Evolutionary conservation across 2,888 invertebrate genomes (phyloP).

Genomic region (Oegoconia quadripuncta): DNA sequence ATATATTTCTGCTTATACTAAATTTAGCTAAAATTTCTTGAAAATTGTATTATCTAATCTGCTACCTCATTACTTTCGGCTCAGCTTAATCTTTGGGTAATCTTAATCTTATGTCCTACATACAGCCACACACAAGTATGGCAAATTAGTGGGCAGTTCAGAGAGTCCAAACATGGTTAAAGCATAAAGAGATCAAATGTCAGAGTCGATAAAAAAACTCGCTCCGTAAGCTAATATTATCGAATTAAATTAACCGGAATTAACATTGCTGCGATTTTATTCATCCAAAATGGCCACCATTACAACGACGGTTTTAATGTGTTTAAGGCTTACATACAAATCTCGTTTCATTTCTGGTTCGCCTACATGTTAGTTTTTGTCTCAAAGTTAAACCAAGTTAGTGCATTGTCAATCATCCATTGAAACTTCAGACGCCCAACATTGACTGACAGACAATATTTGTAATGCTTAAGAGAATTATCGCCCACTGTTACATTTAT

Average conservation of each 20-base stretch:
- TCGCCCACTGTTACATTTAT: constrained; percentile 36
- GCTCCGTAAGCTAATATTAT: constrained; percentile 6
- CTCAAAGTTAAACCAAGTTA: constrained; percentile 44
- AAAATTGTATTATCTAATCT: too few relatives aligned
- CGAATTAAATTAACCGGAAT: constrained; percentile 7
- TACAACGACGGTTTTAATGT: constrained; percentile 6
- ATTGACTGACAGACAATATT: constrained; percentile 47
- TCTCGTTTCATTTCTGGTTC: constrained; percentile 30
- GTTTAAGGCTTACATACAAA: constrained; percentile 3
- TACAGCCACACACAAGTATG: too few relatives aligned
- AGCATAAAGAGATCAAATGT: neutral
- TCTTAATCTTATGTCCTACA: too few relatives aligned
- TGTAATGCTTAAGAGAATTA: constrained; percentile 27
- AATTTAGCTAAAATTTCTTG: too few relatives aligned
- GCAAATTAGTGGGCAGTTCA: too few relatives aligned
- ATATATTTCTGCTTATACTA: too few relatives aligned
- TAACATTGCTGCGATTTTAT: constrained; percentile 6
- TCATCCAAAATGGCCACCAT: constrained; percentile 2
- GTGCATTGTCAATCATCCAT: constrained; percentile 45
- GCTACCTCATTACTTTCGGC: too few relatives aligned
- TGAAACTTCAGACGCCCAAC: constrained; percentile 35
- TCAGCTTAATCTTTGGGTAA: too few relatives aligned
- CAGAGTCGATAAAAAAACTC: constrained; percentile 4
- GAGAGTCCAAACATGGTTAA: neutral
- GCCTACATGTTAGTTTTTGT: constrained; percentile 44